These are phyloP conservation scores for Xylophagus ater DNA, from an alignment of 2,888 invertebrate genomes.

Conservation along the genomic window DNA sequence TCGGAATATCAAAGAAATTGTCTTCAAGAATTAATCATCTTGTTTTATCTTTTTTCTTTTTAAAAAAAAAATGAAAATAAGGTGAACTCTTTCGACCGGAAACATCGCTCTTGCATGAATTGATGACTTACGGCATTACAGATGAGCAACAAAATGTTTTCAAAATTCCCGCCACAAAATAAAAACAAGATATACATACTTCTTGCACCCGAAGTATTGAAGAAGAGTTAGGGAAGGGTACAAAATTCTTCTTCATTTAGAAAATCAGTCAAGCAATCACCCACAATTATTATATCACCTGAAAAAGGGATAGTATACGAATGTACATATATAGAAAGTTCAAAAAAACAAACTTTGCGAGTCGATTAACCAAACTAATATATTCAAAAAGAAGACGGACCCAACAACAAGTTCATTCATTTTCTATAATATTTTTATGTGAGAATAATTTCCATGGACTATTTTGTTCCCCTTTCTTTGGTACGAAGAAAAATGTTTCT, in stretches of 20 bases:
- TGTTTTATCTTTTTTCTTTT: no score
- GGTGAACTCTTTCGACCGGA: constrained; percentile 18
- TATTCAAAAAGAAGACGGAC: no score
- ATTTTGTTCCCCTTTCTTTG: constrained; percentile 11
- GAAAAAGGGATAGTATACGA: no score
- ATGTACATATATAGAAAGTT: no score
- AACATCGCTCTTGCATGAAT: constrained; percentile 17
- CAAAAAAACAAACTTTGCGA: no score
- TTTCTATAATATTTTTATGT: constrained; percentile 15
- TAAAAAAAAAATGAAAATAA: no score
- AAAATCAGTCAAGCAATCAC: constrained; percentile 17
- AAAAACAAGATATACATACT: background rate
- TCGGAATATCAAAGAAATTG: no score
- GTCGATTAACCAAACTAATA: constrained; percentile 10
- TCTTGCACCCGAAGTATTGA: background rate
- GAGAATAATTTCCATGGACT: constrained; percentile 19
- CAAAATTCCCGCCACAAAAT: background rate
- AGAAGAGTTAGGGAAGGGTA: no score
- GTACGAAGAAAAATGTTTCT: no score
- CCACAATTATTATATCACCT: no score
- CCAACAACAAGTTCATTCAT: no score
- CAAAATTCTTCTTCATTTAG: no score
- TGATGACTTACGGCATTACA: constrained; percentile 12
- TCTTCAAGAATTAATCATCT: constrained; percentile 18
- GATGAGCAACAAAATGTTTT: constrained; percentile 3